Percentiles rank a stretch among this genome's conserved stretches.
These are phyloP conservation scores for Lepeophtheirus salmonis DNA, from an alignment of 1,140 invertebrate species.

Conservation along the genomic window DNA sequence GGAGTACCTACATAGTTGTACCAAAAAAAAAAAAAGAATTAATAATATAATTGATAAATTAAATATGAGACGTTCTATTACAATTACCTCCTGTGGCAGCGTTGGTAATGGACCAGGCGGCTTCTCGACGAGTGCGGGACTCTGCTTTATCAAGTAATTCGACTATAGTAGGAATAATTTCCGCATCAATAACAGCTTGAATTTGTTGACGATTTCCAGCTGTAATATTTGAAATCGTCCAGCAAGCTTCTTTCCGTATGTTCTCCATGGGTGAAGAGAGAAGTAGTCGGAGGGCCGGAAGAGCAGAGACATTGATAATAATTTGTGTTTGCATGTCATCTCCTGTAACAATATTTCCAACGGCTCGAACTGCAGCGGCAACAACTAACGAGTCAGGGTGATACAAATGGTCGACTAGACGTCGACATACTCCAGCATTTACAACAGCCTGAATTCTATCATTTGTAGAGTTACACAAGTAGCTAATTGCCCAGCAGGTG, in stretches of 20 bases:
- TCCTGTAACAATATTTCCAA: slow-evolving; percentile 94
- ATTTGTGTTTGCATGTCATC: slow-evolving; percentile 87
- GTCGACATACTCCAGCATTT: slow-evolving; percentile 78
- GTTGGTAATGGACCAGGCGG: slow-evolving; percentile 94
- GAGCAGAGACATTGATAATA: slow-evolving; percentile 68
- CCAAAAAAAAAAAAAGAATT: background rate
- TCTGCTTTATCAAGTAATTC: slow-evolving; percentile 76
- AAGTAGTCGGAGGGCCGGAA: slow-evolving; percentile 63
- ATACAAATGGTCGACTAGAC: slow-evolving; percentile 83
- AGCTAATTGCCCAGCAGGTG: slow-evolving; percentile 85
- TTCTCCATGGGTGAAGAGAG: slow-evolving; percentile 59
- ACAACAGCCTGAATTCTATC: slow-evolving; percentile 96
- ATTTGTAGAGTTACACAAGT: slow-evolving; percentile 87
- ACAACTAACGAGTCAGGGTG: slow-evolving; percentile 42
- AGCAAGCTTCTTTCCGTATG: slow-evolving; percentile 87
- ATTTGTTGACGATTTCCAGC: slow-evolving; percentile 87
- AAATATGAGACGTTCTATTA: background rate
- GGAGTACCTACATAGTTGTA: slow-evolving; percentile 15
- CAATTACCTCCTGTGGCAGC: slow-evolving; percentile 83
- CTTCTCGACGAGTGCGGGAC: slow-evolving; percentile 92
- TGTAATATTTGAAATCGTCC: slow-evolving; percentile 95
- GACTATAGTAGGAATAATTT: slow-evolving; percentile 80
- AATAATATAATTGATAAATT: background rate
- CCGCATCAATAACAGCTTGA: slow-evolving; percentile 84
- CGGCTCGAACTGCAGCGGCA: slow-evolving; percentile 80